A percentile compares a stretch with the other conserved stretches of the same genome.
Evolutionary conservation across 2,113 vertebrate species (phyloP).

Genomic region (Herpailurus yagouaroundi): DNA sequence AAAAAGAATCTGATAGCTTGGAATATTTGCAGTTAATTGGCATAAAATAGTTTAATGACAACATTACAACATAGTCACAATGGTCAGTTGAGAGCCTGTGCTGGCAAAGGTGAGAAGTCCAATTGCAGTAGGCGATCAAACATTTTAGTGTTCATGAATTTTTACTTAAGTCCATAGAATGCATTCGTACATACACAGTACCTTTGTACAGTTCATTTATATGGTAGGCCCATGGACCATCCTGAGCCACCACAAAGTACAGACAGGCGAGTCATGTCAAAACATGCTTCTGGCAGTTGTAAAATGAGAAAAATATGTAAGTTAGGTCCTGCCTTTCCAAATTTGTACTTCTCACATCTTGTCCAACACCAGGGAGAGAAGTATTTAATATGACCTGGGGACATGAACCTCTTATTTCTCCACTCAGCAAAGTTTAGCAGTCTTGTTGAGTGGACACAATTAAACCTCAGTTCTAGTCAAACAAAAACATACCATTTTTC

Average conservation of each 20-base stretch:
- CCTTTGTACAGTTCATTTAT: neutral
- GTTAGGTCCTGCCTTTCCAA: neutral
- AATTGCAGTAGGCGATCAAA: neutral
- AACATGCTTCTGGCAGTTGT: neutral
- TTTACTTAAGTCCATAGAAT: neutral
- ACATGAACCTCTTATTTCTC: neutral
- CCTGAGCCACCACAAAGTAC: neutral
- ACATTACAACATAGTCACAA: neutral
- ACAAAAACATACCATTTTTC: neutral
- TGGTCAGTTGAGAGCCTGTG: neutral
- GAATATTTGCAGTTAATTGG: neutral
- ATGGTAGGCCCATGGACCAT: neutral
- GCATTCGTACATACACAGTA: neutral
- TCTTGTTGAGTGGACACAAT: neutral
- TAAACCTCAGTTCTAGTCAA: neutral
- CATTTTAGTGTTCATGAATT: neutral
- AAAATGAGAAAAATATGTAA: conserved; percentile 3
- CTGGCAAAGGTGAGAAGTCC: neutral
- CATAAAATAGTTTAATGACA: neutral
- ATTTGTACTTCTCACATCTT: neutral
- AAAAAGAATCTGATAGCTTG: neutral
- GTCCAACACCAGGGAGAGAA: neutral
- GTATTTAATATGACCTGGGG: neutral
- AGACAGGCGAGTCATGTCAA: neutral
- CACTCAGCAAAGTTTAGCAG: neutral